Conservation (phyloP, 1,140 invertebrate genomes). For the Drosophila saltans region DNA sequence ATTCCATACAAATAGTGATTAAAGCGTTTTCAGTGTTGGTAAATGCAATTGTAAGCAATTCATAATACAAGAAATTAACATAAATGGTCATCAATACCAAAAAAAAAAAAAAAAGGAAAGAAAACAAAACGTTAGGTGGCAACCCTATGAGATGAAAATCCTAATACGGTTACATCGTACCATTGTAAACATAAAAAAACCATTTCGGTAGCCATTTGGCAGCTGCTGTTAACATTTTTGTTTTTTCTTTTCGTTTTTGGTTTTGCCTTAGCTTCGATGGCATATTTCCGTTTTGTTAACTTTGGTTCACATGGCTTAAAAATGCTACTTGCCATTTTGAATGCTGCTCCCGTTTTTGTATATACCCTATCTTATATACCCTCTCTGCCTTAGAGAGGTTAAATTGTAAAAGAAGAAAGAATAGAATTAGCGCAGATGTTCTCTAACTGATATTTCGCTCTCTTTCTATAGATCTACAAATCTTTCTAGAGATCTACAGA, state of each 20-base stretch:
- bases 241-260: conserved; percentile 1
- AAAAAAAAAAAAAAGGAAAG: not conserved
- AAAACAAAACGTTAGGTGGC: not conserved
- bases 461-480: too few relatives aligned
- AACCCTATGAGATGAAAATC: conserved; percentile 6
- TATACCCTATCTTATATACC: too few relatives aligned
- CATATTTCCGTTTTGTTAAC: conserved; percentile 73
- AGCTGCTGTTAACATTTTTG: conserved; percentile 69
- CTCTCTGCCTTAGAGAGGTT: too few relatives aligned
- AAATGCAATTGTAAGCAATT: too few relatives aligned
- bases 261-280: conserved; percentile 20
- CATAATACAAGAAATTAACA: too few relatives aligned
- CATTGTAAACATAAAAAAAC: conserved; percentile 24
- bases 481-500: too few relatives aligned
- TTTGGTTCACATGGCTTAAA: conserved; percentile 34
- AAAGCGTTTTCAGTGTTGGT: too few relatives aligned
- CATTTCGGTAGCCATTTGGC: conserved; percentile 52
- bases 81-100: too few relatives aligned
- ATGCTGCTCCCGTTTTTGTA: conserved; percentile 62
- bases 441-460: too few relatives aligned
- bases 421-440: too few relatives aligned
- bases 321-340: conserved; percentile 34
- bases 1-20: too few relatives aligned
- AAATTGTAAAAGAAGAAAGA: too few relatives aligned
- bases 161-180: conserved; percentile 6